These are phyloP conservation scores for Oophaga sylvatica DNA, from an alignment of 2,797 vertebrate genomes.

Conservation along the genomic window DNA sequence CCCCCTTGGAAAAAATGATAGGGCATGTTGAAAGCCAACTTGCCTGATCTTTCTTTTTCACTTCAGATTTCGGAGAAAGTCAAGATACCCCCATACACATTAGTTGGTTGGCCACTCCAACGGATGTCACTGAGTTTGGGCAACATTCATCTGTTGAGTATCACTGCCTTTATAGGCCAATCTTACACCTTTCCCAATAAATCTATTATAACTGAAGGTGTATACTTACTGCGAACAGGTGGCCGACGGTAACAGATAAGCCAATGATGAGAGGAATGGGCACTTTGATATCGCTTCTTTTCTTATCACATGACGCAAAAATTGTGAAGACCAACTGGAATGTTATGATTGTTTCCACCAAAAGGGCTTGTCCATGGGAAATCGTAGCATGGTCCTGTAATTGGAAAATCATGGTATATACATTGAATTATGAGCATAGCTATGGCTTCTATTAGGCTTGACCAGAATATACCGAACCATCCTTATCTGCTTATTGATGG, in stretches of 20 bases:
- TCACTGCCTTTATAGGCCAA: not conserved
- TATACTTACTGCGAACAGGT: constrained; percentile 61
- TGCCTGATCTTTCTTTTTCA: no score
- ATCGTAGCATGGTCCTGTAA: constrained; percentile 39
- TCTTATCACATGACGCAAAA: constrained; percentile 61
- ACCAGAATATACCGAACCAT: no score
- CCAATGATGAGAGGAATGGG: constrained; percentile 61
- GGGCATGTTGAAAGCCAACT: no score
- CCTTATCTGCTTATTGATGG: no score
- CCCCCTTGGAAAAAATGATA: no score
- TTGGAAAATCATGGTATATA: not conserved
- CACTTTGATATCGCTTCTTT: constrained; percentile 53
- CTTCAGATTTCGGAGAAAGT: no score
- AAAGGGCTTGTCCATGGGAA: constrained; percentile 53
- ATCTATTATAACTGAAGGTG: not conserved
- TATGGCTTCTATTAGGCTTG: no score
- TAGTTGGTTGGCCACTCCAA: no score
- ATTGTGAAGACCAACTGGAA: constrained; percentile 60
- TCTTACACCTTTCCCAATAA: not conserved
- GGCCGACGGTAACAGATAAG: constrained; percentile 54
- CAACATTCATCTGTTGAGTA: no score
- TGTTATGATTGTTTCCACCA: constrained; percentile 57
- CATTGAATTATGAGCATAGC: no score
- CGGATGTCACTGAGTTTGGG: no score
- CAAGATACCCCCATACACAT: no score